These are phyloP conservation scores for Columba guinea DNA, from an alignment of 2,797 vertebrate species.

Conservation along the genomic window DNA sequence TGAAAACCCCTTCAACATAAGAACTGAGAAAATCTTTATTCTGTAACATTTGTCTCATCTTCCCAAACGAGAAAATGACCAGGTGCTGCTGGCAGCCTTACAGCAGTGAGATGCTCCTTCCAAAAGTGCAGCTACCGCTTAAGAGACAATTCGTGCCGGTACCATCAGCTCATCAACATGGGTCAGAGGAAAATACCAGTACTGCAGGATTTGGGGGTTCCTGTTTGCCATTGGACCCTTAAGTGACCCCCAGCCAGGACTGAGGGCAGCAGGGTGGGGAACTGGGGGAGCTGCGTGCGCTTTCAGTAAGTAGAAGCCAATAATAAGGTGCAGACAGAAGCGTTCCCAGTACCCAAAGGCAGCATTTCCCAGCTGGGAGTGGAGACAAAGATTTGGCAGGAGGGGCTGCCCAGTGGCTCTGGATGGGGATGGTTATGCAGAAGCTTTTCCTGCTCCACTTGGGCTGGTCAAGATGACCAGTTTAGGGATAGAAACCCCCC, in stretches of 20 bases:
- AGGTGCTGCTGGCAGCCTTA: neutral
- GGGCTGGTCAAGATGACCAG: neutral
- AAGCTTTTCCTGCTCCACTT: neutral
- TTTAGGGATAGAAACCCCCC: neutral
- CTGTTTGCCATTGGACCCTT: neutral
- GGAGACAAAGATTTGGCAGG: neutral
- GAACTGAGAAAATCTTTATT: neutral
- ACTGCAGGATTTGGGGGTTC: neutral
- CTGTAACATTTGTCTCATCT: neutral
- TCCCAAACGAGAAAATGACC: constrained; percentile 2
- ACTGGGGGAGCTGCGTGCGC: neutral
- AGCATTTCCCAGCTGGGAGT: neutral
- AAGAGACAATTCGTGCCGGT: neutral
- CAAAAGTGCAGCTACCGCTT: neutral
- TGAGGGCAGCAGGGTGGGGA: rapidly evolving
- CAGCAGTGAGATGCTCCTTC: neutral
- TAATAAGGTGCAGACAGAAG: neutral
- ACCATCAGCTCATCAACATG: neutral
- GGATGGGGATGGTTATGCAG: neutral
- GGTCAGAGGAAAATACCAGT: neutral
- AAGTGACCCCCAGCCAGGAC: neutral
- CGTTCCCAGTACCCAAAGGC: neutral
- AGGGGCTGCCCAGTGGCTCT: neutral
- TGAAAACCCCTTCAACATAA: neutral
- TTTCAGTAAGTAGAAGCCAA: neutral